Conservation (phyloP, 2,888 invertebrate species). For the Ochlodes sylvanus region DNA sequence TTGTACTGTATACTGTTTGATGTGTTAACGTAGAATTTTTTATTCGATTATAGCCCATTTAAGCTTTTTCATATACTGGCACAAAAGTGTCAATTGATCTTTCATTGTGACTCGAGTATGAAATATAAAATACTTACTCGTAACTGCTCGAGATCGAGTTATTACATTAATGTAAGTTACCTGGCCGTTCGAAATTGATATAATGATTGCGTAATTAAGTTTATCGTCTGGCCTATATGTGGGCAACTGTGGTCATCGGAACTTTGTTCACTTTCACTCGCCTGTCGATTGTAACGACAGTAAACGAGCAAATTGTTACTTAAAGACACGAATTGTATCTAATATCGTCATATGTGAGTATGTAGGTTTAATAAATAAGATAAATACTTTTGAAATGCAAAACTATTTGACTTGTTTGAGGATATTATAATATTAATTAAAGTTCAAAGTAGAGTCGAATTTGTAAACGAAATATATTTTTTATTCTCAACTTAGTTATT, state of each 20-base stretch:
- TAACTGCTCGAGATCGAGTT: conserved; percentile 12
- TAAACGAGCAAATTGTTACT: conserved; percentile 35
- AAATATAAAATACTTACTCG: not conserved
- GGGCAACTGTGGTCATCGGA: conserved; percentile 50
- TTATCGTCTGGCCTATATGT: conserved; percentile 43
- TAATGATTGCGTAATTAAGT: conserved; percentile 44
- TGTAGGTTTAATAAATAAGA: not conserved
- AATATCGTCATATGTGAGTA: not conserved
- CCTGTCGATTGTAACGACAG: conserved; percentile 47
- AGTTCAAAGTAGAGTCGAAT: too few relatives aligned
- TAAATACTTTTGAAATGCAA: too few relatives aligned
- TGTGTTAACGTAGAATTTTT: too few relatives aligned
- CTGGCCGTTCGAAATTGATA: conserved; percentile 39
- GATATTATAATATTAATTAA: too few relatives aligned
- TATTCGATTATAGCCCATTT: too few relatives aligned
- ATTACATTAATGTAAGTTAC: conserved; percentile 31
- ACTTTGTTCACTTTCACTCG: conserved; percentile 66
- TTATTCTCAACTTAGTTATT: too few relatives aligned
- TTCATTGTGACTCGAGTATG: not conserved
- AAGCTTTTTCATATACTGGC: too few relatives aligned
- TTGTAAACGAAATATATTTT: too few relatives aligned
- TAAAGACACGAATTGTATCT: conserved; percentile 7
- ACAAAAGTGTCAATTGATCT: not conserved
- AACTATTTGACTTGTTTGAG: too few relatives aligned
- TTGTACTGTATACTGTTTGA: too few relatives aligned